phyloP scores from a whole-genome alignment of 2,113 vertebrate genomes.

The Hystrix brachyura region DNA sequence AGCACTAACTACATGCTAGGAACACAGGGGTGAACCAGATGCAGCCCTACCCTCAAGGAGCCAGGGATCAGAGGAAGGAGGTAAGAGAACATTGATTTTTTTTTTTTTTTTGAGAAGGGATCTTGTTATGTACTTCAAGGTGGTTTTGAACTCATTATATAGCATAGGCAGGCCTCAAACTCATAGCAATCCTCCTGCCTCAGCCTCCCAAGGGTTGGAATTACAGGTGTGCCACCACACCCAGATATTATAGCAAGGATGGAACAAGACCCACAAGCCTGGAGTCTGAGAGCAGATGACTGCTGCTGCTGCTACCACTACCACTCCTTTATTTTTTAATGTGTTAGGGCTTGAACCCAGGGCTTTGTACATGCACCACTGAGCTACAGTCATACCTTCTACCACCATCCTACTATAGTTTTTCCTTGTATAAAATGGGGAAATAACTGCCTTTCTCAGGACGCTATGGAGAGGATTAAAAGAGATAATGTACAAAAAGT shows the following conservation, averaged over 20 bases:
- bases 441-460: not conserved
- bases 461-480: not conserved
- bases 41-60: not conserved
- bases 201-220: not conserved
- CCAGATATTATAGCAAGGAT: not conserved
- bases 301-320: not conserved
- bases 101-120: not conserved
- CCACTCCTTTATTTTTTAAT: not conserved
- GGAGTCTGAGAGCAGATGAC: not conserved
- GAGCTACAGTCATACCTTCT: not conserved
- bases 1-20: not conserved
- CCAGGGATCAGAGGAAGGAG: not conserved
- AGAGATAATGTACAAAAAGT: not conserved
- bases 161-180: not conserved
- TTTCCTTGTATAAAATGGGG: not conserved
- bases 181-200: not conserved
- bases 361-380: not conserved
- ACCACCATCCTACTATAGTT: not conserved
- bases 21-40: not conserved
- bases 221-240: not conserved
- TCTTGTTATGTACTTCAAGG: not conserved
- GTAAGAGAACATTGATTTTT: not conserved
- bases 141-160: not conserved
- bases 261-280: not conserved
- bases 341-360: not conserved